Conservation (phyloP, 2,888 invertebrate genomes). For the Zonitis immaculata region DNA sequence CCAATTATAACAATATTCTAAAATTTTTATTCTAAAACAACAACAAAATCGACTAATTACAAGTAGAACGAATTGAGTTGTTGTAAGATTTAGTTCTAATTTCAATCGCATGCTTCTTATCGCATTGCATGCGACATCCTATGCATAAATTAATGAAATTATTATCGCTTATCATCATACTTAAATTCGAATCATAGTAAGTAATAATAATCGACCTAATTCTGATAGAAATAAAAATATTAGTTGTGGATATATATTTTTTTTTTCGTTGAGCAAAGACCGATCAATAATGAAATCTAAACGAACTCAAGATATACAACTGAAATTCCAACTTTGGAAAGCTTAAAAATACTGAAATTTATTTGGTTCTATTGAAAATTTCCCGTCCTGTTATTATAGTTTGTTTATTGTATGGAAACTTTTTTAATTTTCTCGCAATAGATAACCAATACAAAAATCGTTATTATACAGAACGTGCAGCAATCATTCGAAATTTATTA, state of each 20-base stretch:
- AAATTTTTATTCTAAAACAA: too few species aligned
- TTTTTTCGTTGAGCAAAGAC: too few species aligned
- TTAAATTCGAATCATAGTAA: neutral
- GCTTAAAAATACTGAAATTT: too few species aligned
- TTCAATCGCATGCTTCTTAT: neutral
- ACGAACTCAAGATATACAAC: too few species aligned
- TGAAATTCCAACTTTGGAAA: too few species aligned
- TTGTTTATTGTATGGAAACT: neutral
- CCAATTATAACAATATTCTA: neutral
- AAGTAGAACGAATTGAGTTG: neutral
- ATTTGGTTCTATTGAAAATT: too few species aligned
- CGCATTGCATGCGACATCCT: conserved; percentile 3
- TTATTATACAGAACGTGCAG: conserved; percentile 5
- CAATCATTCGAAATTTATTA: conserved; percentile 12
- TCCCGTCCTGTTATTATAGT: too few species aligned
- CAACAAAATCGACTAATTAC: neutral
- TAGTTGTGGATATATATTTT: too few species aligned
- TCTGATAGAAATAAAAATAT: neutral
- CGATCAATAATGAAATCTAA: too few species aligned
- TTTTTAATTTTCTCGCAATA: conserved; percentile 8
- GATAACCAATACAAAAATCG: conserved; percentile 8
- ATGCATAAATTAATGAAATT: conserved; percentile 19
- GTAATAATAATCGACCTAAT: neutral
- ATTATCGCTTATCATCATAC: neutral
- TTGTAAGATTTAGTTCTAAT: neutral